Conservation (phyloP, 1,140 invertebrate genomes). For the Mizuhopecten yessoensis region DNA sequence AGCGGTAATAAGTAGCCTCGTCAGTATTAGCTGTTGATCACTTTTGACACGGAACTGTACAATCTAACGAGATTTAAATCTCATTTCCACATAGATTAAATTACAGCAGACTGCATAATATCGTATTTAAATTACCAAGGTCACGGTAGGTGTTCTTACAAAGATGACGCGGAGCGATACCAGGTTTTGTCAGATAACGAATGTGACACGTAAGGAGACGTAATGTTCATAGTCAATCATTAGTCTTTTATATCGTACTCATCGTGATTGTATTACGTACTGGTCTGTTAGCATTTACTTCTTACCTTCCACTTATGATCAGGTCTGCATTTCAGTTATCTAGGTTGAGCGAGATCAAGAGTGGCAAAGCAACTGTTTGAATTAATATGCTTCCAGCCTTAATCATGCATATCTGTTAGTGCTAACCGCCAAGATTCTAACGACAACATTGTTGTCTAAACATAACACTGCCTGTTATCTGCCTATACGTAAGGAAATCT, state of each 20-base stretch:
- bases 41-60: constrained; percentile 5
- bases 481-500: too few relatives aligned
- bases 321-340: too few relatives aligned
- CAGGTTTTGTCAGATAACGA: neutral
- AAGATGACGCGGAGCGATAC: neutral
- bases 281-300: too few relatives aligned
- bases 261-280: neutral
- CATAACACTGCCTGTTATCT: too few relatives aligned
- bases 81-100: neutral
- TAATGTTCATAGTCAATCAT: neutral
- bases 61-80: neutral
- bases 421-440: too few relatives aligned
- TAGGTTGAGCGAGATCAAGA: too few relatives aligned
- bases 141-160: neutral
- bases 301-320: too few relatives aligned
- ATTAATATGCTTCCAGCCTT: too few relatives aligned
- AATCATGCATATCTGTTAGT: too few relatives aligned
- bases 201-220: neutral
- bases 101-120: neutral
- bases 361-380: too few relatives aligned
- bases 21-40: neutral
- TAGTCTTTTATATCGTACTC: neutral
- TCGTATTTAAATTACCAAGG: neutral
- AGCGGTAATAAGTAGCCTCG: neutral
- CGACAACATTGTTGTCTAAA: too few relatives aligned